Conservation (phyloP, 2,888 invertebrate genomes). For the Linyphia triangularis region DNA sequence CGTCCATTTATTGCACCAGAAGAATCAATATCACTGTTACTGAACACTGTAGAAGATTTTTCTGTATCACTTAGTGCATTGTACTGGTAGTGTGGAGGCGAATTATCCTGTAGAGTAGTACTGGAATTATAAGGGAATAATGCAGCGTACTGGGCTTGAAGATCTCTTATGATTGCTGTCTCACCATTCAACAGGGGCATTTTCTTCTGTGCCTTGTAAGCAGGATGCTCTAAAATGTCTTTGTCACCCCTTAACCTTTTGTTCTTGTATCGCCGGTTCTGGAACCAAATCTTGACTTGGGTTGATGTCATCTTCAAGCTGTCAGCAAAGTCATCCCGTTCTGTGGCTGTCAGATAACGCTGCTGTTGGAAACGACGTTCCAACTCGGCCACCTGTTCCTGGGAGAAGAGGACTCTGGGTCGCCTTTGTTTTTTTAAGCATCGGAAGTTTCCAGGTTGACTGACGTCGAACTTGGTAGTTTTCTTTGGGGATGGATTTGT, state of each 20-base stretch:
- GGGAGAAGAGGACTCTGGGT: constrained; percentile 93
- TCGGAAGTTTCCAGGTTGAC: neutral
- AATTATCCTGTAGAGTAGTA: neutral
- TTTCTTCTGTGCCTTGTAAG: neutral
- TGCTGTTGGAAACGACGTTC: constrained; percentile 93
- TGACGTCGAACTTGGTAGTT: neutral
- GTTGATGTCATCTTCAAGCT: constrained; percentile 91
- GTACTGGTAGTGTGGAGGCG: constrained; percentile 25
- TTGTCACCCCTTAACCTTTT: constrained; percentile 81
- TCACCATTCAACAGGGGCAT: constrained; percentile 1
- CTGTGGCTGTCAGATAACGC: constrained; percentile 93
- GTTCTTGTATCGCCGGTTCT: constrained; percentile 92
- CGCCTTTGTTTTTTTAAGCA: constrained; percentile 82
- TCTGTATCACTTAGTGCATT: neutral
- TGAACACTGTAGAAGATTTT: neutral
- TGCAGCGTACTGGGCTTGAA: neutral
- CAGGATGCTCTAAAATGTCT: constrained; percentile 4
- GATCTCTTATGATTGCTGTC: neutral
- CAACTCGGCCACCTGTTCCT: constrained; percentile 88
- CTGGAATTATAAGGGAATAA: constrained; percentile 1
- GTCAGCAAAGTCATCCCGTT: constrained; percentile 91
- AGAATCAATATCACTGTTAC: neutral
- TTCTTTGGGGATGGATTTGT: neutral
- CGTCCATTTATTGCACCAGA: constrained; percentile 32
- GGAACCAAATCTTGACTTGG: constrained; percentile 94